Conservation (phyloP, 1,140 invertebrate species). For the Acyrthosiphon pisum region DNA sequence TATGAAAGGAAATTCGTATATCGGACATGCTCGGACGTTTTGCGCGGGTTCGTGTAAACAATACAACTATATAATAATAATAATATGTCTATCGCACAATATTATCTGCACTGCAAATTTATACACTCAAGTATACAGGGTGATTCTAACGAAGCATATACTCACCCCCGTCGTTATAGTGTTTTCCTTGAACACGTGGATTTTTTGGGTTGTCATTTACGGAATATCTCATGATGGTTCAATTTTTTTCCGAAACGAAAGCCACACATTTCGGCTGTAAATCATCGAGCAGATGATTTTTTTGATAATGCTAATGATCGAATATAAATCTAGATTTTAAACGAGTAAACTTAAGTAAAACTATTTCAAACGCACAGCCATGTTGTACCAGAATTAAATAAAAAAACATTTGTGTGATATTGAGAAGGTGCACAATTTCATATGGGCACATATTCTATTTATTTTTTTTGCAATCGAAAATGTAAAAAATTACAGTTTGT, state of each 20-base stretch:
- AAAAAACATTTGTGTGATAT: too few relatives aligned
- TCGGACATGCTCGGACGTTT: neutral
- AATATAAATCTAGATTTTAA: neutral
- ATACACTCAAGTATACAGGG: neutral
- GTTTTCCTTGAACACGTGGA: too few relatives aligned
- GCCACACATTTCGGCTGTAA: too few relatives aligned
- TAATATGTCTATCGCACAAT: neutral
- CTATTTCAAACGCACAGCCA: neutral
- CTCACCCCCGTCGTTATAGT: too few relatives aligned
- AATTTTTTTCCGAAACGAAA: neutral
- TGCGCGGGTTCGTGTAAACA: neutral
- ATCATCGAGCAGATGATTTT: neutral
- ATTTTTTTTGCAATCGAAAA: too few relatives aligned
- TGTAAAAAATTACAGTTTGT: too few relatives aligned
- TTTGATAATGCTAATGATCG: neutral
- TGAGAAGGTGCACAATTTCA: too few relatives aligned
- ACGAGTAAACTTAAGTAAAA: neutral
- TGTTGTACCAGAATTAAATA: too few relatives aligned
- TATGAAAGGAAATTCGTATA: constrained; percentile 8
- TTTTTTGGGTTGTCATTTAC: neutral
- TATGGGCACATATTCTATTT: too few relatives aligned
- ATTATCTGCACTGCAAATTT: neutral
- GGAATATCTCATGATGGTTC: neutral
- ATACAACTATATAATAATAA: neutral
- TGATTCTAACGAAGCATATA: neutral